Conservation (phyloP, 2,113 vertebrate genomes). For the Chaetodon auriga region DNA sequence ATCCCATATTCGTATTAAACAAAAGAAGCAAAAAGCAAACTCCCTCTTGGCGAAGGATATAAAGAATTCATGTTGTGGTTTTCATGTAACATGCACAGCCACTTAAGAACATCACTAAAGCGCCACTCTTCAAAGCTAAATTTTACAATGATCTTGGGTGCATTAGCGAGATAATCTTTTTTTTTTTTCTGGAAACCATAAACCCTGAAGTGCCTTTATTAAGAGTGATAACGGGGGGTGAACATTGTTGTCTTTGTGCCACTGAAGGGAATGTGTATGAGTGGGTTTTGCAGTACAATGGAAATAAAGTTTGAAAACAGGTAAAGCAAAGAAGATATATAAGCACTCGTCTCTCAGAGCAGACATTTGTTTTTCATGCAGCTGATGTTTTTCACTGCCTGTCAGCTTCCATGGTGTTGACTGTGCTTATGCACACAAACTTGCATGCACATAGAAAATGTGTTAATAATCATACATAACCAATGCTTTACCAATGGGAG, state of each 20-base stretch:
- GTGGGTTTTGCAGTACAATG: conserved; percentile 26
- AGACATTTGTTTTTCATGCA: conserved; percentile 18
- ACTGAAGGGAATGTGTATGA: conserved; percentile 19
- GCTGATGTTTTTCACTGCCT: conserved; percentile 1
- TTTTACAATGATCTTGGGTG: conserved; percentile 50
- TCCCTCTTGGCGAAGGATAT: conserved; percentile 29
- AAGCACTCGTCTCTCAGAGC: neutral
- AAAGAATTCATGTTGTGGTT: conserved; percentile 70
- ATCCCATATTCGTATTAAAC: conserved; percentile 36
- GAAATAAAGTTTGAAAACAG: conserved; percentile 57
- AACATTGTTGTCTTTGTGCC: conserved; percentile 29
- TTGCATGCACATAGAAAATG: neutral
- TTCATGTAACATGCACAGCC: conserved; percentile 68
- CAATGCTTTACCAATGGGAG: neutral
- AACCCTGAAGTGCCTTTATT: conserved; percentile 38
- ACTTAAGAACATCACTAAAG: conserved; percentile 40
- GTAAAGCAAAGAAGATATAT: neutral
- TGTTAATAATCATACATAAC: neutral
- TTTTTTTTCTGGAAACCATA: conserved; percentile 12
- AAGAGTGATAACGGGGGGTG: conserved; percentile 20
- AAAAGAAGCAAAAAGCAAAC: conserved; percentile 9
- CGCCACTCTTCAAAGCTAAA: conserved; percentile 25
- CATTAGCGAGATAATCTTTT: conserved; percentile 26
- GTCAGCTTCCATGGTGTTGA: neutral
- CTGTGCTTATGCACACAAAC: neutral